Evolutionary conservation across 2,113 vertebrate species (phyloP), one percentile per base, ranked within the genome.

Genomic region (Dinomys branickii): DNA sequence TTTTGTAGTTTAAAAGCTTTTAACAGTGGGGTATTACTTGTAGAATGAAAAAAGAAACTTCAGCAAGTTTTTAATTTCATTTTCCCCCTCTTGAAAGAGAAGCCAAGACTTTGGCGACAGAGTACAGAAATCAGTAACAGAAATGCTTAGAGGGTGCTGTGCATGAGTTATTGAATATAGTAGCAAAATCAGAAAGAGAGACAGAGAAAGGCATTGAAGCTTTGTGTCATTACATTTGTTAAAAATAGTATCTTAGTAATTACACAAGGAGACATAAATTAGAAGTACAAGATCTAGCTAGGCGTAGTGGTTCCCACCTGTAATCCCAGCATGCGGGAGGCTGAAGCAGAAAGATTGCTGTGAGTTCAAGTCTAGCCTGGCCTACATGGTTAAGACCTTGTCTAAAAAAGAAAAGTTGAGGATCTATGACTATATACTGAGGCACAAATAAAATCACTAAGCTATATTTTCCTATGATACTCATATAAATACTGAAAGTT

Each of bases 1-100:
- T 91, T 61, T 22, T 82, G n/a, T 82, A 44, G 50, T 91, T 91
- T 89, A 82, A 10, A 89, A 59, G 92, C 54, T 59, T 61, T 75
- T 44, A 82, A 78, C 26, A 28, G n/a, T 52, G 35, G 10, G 73
- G 41, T 90, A 82, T 67, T 94, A 88, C 71, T 65, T 59, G 28
- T 16, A 81, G 50, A n/a, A 88, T 59, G 22, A 24, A 73, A 83
- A 86, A 93, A 56, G 26, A 88, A 84, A 35, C 28, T 26, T 59
- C 50, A 73, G 11, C 22, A 20, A 73, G 7, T 41, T 73, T 73
- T 73, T 38, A 73, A 73, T 73, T 73, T 73, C 69, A 19, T 11
- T 73, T 73, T 73, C 20, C 38, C n/a, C 8, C 69, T 73, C 20
- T 73, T 22, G 69, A 73, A 38, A 38, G 7, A 73, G 69, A 73